Evolutionary conservation across 2,113 vertebrate genomes (phyloP).

Genomic region (Brachionichthys hirsutus): DNA sequence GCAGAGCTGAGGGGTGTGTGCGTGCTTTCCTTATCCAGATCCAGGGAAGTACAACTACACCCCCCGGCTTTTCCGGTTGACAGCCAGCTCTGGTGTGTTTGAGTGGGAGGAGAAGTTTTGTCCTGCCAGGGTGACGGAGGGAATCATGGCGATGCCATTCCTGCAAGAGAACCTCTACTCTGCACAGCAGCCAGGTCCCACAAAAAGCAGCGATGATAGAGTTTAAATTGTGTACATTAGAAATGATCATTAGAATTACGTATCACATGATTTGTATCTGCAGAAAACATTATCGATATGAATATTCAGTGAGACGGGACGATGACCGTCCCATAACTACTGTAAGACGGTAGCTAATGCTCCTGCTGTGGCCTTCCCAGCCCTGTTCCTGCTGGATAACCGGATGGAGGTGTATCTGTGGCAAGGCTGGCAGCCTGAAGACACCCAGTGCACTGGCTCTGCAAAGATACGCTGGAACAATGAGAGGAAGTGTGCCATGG

Average conservation of each 20-base stretch:
- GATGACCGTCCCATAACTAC: background rate
- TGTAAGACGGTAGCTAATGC: background rate
- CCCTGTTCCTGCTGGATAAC: conserved; percentile 80
- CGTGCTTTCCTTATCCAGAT: conserved; percentile 54
- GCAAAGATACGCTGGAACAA: conserved; percentile 81
- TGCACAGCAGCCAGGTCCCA: conserved; percentile 75
- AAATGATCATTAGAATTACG: no score
- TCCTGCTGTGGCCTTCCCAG: conserved; percentile 36
- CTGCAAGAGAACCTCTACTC: conserved; percentile 81
- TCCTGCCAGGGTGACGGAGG: conserved; percentile 61
- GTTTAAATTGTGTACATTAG: no score
- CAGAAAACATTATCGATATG: no score
- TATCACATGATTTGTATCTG: no score
- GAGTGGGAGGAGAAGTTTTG: conserved; percentile 74
- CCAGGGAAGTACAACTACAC: conserved; percentile 82
- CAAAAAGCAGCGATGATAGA: background rate
- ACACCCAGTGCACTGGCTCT: conserved; percentile 73
- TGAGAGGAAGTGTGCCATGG: conserved; percentile 83
- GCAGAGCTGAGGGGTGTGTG: background rate
- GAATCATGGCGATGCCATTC: conserved; percentile 79
- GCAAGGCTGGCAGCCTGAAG: conserved; percentile 78
- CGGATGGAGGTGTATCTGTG: conserved; percentile 84
- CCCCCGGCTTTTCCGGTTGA: conserved; percentile 75
- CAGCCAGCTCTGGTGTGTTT: conserved; percentile 74
- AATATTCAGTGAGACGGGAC: no score